Evolutionary conservation across 2,113 vertebrate genomes (phyloP).

Genomic region (Festucalex cinctus): DNA sequence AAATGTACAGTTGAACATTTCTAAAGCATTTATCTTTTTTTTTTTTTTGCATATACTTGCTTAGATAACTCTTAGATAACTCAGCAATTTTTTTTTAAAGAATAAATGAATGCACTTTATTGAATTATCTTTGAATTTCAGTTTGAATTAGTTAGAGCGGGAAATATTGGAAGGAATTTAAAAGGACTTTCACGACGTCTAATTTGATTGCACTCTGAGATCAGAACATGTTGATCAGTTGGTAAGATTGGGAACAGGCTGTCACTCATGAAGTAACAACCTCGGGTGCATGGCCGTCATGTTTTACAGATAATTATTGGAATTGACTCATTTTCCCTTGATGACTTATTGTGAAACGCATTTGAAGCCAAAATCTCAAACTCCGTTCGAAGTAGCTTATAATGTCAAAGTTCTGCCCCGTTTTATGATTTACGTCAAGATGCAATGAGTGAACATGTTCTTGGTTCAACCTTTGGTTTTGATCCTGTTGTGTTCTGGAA

Average conservation of each 20-base stretch:
- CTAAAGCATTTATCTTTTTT: neutral
- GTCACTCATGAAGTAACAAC: neutral
- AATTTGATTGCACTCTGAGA: slow-evolving; percentile 45
- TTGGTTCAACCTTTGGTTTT: neutral
- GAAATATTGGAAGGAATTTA: slow-evolving; percentile 5
- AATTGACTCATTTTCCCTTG: neutral
- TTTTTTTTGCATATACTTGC: neutral
- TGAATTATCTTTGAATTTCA: slow-evolving; percentile 17
- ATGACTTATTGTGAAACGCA: neutral
- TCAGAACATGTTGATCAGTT: slow-evolving; percentile 13
- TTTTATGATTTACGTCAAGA: neutral
- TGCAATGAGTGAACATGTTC: neutral
- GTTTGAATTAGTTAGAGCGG: slow-evolving; percentile 16
- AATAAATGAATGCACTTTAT: slow-evolving; percentile 56
- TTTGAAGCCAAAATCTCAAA: too few species aligned
- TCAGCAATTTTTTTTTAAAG: neutral
- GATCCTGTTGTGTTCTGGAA: neutral
- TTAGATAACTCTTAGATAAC: neutral
- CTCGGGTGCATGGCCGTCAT: neutral
- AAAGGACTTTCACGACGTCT: slow-evolving; percentile 45
- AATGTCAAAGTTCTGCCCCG: too few species aligned
- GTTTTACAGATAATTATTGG: slow-evolving; percentile 15
- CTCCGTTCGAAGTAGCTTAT: neutral
- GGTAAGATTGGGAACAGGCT: slow-evolving; percentile 3
- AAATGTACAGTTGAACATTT: neutral